Evolutionary conservation across 2,888 invertebrate species (phyloP).

Genomic region (Callyntrura guangdongensis): DNA sequence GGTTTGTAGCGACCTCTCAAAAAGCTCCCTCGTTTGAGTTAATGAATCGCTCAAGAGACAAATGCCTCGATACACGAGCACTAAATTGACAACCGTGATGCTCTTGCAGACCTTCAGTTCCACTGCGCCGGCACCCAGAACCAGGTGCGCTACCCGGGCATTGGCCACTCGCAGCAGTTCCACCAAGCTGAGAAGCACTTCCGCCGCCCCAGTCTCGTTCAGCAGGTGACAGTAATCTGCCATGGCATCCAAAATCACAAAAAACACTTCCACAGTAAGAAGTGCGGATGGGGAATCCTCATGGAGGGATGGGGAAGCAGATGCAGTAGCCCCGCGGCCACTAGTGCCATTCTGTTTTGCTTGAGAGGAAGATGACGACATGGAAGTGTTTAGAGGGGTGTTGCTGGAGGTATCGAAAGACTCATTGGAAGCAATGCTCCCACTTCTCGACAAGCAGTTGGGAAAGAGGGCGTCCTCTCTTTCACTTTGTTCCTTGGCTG

Average conservation of each 20-base stretch:
- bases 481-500: conserved; percentile 35
- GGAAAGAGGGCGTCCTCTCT: background rate
- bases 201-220: conserved; percentile 83
- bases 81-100: conserved; percentile 97
- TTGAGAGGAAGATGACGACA: conserved; percentile 12
- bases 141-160: conserved; percentile 96
- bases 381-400: no score
- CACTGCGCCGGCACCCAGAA: conserved; percentile 98
- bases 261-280: conserved; percentile 84
- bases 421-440: conserved; percentile 66
- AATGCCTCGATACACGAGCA: conserved; percentile 93
- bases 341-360: conserved; percentile 62
- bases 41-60: conserved; percentile 89
- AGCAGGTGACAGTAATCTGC: conserved; percentile 84
- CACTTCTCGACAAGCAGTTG: conserved; percentile 44
- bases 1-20: conserved; percentile 79
- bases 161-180: conserved; percentile 95
- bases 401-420: conserved; percentile 60
- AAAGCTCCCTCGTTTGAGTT: conserved; percentile 81
- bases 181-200: conserved; percentile 88
- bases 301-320: no score
- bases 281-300: conserved; percentile 6
- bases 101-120: conserved; percentile 97
- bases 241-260: conserved; percentile 82
- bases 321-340: background rate